A percentile compares a stretch with the other conserved stretches of the same genome.
Conservation (phyloP, 2,113 vertebrate genomes). For the Callithrix jacchus region DNA sequence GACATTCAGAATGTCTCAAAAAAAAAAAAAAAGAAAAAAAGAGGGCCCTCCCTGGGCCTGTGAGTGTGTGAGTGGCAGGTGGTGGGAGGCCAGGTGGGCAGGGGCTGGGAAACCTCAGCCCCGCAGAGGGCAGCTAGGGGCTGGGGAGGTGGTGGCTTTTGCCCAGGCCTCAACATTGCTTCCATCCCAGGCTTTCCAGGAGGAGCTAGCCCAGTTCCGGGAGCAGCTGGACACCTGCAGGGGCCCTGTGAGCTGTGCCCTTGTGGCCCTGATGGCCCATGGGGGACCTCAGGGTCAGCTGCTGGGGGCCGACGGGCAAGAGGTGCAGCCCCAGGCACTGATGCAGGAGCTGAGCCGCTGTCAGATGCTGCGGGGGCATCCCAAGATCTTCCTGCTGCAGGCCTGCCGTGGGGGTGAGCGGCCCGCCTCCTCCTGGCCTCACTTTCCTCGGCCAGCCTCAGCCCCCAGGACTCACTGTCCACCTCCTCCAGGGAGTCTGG, state of each 20-base stretch:
- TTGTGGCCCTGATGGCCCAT: conserved; percentile 70
- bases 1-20: no score
- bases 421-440: neutral
- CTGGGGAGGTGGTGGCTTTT: neutral
- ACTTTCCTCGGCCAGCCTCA: neutral
- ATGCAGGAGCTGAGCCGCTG: conserved; percentile 48
- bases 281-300: conserved; percentile 54
- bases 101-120: neutral
- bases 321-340: conserved; percentile 22
- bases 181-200: conserved; percentile 55
- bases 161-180: neutral
- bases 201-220: conserved; percentile 51
- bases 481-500: neutral
- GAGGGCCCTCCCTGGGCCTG: neutral
- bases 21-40: no score
- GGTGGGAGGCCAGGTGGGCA: neutral
- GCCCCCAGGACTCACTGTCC: neutral
- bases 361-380: neutral
- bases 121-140: neutral
- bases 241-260: conserved; percentile 59
- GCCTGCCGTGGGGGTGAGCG: conserved; percentile 64
- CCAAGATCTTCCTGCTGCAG: conserved; percentile 72
- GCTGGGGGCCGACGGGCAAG: conserved; percentile 46
- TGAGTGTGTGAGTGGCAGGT: neutral
- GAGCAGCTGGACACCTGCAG: neutral